Evolutionary conservation across 2,888 invertebrate genomes (phyloP).

Genomic region (Pimpla rufipes): DNA sequence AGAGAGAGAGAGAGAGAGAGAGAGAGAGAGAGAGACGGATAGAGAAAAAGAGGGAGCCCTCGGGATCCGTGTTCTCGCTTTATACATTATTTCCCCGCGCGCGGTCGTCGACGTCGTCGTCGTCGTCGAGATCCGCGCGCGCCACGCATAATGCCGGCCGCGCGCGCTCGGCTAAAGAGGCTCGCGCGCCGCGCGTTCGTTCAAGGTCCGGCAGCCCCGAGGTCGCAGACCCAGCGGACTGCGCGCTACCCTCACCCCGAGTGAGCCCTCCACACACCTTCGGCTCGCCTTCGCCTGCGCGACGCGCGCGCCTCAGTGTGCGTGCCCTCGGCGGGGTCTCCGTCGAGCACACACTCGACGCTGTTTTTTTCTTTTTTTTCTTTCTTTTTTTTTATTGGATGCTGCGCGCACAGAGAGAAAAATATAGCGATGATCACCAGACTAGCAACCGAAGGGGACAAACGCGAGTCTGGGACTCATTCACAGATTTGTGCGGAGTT

Average conservation of each 20-base stretch:
- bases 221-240: slow-evolving; percentile 76
- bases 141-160: slow-evolving; percentile 58
- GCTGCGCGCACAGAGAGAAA: too few species aligned
- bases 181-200: slow-evolving; percentile 72
- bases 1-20: too few species aligned
- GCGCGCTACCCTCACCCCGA: slow-evolving; percentile 62
- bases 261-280: slow-evolving; percentile 57
- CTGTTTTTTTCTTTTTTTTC: too few species aligned
- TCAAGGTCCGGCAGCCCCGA: slow-evolving; percentile 80
- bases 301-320: slow-evolving; percentile 42
- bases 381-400: too few species aligned
- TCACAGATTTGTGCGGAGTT: too few species aligned
- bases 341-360: not conserved
- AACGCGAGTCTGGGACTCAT: too few species aligned
- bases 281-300: slow-evolving; percentile 38
- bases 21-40: slow-evolving; percentile 56
- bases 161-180: slow-evolving; percentile 68
- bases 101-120: slow-evolving; percentile 41
- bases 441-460: too few species aligned
- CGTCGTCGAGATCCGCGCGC: slow-evolving; percentile 39
- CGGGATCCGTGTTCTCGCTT: slow-evolving; percentile 70
- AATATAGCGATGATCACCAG: too few species aligned
- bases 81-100: slow-evolving; percentile 59
- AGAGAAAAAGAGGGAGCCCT: slow-evolving; percentile 68
- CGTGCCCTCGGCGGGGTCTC: slow-evolving; percentile 37